Evolutionary conservation across 92 coral and sea anemone species (phyloP).

Genomic region (Blastomussa wellsi): DNA sequence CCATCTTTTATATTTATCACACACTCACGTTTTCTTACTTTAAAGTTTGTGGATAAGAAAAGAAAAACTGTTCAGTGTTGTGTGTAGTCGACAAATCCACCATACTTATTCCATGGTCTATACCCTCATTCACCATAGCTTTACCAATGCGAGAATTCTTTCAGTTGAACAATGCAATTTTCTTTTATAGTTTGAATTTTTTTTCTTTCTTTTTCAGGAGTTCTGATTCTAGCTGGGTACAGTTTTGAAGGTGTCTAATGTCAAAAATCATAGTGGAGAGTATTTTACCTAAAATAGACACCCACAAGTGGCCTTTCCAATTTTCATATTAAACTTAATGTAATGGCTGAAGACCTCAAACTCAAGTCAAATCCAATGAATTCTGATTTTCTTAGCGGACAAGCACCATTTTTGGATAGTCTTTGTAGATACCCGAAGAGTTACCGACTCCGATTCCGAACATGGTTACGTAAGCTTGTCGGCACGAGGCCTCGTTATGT

Average conservation of each 20-base stretch:
- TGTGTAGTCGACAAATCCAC: too few species aligned
- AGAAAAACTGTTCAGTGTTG: too few species aligned
- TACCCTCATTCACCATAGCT: too few species aligned
- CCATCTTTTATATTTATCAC: too few species aligned
- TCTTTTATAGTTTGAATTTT: not conserved
- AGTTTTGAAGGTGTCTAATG: conserved; percentile 54
- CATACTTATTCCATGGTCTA: too few species aligned
- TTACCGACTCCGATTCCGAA: not conserved
- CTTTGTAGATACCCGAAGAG: not conserved
- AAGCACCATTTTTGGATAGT: not conserved
- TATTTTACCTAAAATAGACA: conserved; percentile 7
- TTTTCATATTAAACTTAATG: not conserved
- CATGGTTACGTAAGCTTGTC: not conserved
- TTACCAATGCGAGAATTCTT: too few species aligned
- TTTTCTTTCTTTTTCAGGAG: conserved; percentile 45
- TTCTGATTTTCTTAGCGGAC: not conserved
- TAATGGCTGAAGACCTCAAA: not conserved
- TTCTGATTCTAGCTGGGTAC: conserved; percentile 71
- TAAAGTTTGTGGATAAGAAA: too few species aligned
- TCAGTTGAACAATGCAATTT: too few species aligned
- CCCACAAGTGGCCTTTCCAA: not conserved
- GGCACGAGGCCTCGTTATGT: not conserved
- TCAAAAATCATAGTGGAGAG: not conserved
- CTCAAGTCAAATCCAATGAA: not conserved
- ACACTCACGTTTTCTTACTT: too few species aligned